Conservation (phyloP, 2,113 vertebrate species). For the Halcyon senegalensis region DNA sequence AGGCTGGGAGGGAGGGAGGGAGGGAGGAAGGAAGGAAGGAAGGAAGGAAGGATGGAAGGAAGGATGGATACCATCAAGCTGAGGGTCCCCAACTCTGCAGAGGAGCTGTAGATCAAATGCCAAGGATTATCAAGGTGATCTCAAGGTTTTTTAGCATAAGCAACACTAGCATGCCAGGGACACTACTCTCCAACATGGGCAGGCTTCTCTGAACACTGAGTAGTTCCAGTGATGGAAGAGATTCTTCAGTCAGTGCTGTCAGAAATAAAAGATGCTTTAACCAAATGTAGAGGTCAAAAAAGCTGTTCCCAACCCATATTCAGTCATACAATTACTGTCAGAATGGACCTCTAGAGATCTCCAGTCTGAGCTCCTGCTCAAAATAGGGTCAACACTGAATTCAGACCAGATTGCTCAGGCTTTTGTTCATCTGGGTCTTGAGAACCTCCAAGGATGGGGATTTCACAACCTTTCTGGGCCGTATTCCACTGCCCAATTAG, state of each 20-base stretch:
- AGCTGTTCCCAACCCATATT: not conserved
- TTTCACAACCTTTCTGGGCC: not conserved
- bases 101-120: not conserved
- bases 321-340: not conserved
- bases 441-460: not conserved
- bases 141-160: not conserved
- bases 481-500: not conserved
- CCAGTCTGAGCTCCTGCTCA: not conserved
- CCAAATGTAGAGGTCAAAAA: not conserved
- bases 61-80: not conserved
- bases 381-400: not conserved
- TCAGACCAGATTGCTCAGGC: not conserved
- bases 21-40: not conserved
- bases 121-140: not conserved
- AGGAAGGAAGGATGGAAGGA: not conserved
- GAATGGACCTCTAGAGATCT: not conserved
- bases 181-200: not conserved
- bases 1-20: not conserved
- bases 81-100: not conserved
- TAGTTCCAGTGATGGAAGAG: not conserved
- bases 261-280: not conserved
- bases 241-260: accelerated
- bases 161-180: not conserved
- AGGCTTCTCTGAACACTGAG: not conserved
- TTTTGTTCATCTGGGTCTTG: not conserved